These are phyloP conservation scores for Hetaerina titia DNA, from an alignment of 2,888 invertebrate species.

Conservation along the genomic window DNA sequence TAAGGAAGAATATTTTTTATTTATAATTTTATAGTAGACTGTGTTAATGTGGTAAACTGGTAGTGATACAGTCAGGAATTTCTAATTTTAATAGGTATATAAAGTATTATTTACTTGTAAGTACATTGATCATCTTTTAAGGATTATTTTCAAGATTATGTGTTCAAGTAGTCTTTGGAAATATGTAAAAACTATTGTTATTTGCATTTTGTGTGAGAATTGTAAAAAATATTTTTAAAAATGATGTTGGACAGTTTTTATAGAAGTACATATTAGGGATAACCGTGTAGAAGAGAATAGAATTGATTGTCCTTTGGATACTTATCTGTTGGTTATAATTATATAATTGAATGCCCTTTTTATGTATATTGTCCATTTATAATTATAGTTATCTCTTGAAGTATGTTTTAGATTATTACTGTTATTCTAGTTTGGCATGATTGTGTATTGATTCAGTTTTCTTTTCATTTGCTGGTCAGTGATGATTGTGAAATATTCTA, in stretches of 20 bases:
- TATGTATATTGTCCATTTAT: not conserved
- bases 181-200: not conserved
- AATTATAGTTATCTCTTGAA: not conserved
- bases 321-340: not conserved
- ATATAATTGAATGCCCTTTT: not conserved
- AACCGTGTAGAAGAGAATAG: not conserved
- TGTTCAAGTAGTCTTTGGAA: not conserved
- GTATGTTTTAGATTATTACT: not conserved
- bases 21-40: not conserved
- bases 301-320: not conserved
- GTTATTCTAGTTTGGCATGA: not conserved
- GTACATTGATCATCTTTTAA: not conserved
- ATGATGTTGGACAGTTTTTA: not conserved
- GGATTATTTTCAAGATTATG: slow-evolving; percentile 2
- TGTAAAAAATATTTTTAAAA: not conserved
- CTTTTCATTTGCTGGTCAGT: not conserved
- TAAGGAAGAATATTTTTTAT: slow-evolving; percentile 20
- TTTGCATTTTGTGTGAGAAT: not conserved
- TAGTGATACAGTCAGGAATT: not conserved
- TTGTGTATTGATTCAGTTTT: not conserved
- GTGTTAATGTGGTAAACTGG: slow-evolving; percentile 16
- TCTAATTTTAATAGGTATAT: slow-evolving; percentile 20
- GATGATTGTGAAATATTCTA: not conserved
- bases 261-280: not conserved
- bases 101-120: not conserved